Base-by-base conservation (phyloP, 2,888 invertebrate genomes). In the Xylophagus ater region DNA sequence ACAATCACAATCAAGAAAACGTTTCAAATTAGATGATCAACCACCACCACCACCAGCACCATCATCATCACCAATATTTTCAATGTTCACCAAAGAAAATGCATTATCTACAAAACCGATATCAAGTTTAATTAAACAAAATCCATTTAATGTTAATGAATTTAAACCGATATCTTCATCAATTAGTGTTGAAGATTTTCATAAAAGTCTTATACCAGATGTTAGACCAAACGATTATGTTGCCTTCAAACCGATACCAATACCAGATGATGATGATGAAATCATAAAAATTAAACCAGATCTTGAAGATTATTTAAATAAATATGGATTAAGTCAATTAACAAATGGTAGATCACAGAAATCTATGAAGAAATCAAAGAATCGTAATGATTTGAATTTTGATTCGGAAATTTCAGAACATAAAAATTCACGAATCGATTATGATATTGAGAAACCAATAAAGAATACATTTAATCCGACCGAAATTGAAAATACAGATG, bases 241-340 rank as follows among this genome's bases (percentile, higher is more conserved):
- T 6, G 55, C 57, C 37, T 67, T 67, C 37, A 65, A 66, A 43
- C 66, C 65, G 0, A 46, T 66, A 2, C 62, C 62, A 35, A 58
- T 60, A 12, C 56, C 57, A 9, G 18, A 39, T 20, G 37, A 34
- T 21, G 59, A 59, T 36, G 55, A 60, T 42, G 50, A 58, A 45
- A 53, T 58, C 2, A 13, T 28, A 15, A 42, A 42, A n/a, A 52
- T 55, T 1, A 55, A 62, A 36, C 58, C 59, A 4, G 63, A 64
- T 19, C 51, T 67, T 3, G 65, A 66, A 42, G 56, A 57, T 5
- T 59, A 64, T 39, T 49, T 64, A 2, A 60, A 62, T 3, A 53
- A 61, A 9, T 68, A 65, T 30, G 68, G 68, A 12, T 59, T 68
- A 21, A 54, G 25, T 4, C 29, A 25, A 5, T 26, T 29, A 15